Conservation (phyloP, 1,140 invertebrate genomes). For the Trichoplusia ni region DNA sequence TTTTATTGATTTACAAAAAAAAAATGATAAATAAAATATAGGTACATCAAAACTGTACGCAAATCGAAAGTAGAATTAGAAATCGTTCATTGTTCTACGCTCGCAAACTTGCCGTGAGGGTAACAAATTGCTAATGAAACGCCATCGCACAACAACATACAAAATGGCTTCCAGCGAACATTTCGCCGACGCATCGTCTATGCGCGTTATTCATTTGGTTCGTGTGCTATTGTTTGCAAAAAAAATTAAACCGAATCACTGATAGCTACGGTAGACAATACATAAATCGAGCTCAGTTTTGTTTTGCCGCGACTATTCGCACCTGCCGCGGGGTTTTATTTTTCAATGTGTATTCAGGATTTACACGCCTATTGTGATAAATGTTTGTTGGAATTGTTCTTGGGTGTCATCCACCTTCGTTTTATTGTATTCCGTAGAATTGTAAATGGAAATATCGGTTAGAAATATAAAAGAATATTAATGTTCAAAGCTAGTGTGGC, state of each 20-base stretch:
- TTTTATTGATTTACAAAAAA: too few relatives aligned
- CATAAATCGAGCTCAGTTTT: constrained; percentile 25
- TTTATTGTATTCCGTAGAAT: too few relatives aligned
- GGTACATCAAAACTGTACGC: not conserved
- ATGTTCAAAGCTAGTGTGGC: too few relatives aligned
- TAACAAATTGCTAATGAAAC: constrained; percentile 31
- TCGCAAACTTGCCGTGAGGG: constrained; percentile 2
- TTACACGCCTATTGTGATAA: constrained; percentile 10
- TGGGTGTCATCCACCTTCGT: not conserved
- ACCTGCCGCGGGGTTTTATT: constrained; percentile 22
- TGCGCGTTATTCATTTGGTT: constrained; percentile 25
- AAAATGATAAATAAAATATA: not conserved
- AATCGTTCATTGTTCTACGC: not conserved
- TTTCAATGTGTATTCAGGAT: constrained; percentile 17
- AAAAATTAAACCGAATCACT: constrained; percentile 28
- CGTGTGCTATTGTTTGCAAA: constrained; percentile 25
- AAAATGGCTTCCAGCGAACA: constrained; percentile 24
- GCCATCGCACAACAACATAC: constrained; percentile 16
- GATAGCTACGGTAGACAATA: constrained; percentile 25
- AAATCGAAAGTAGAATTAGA: not conserved
- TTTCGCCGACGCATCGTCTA: constrained; percentile 22
- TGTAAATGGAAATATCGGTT: too few relatives aligned
- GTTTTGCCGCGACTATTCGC: constrained; percentile 22
- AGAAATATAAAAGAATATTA: too few relatives aligned
- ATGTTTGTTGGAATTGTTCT: constrained; percentile 11